Conservation (phyloP, 2,113 vertebrate species). For the Atlantisia rogersi region DNA sequence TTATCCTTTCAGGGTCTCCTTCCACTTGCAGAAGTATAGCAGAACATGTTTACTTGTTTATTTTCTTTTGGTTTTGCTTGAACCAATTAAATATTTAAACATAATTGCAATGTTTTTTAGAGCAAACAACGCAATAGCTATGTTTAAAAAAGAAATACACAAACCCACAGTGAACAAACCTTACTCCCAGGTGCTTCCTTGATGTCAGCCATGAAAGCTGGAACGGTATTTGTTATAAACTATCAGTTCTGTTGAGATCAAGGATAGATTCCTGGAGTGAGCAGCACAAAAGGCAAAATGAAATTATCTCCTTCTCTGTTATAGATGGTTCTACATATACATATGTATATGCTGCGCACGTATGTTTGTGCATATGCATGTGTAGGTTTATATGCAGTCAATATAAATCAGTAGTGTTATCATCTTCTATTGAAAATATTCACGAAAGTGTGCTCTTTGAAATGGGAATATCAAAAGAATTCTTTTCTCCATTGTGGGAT, state of each 20-base stretch:
- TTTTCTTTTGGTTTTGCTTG: slow-evolving; percentile 1
- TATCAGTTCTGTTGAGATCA: slow-evolving; percentile 64
- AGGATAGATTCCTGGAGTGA: slow-evolving; percentile 62
- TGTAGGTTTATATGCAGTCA: slow-evolving; percentile 30
- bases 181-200: slow-evolving; percentile 62
- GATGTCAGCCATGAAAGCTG: slow-evolving; percentile 52
- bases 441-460: slow-evolving; percentile 40
- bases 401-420: slow-evolving; percentile 1
- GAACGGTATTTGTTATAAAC: slow-evolving; percentile 64
- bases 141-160: slow-evolving; percentile 4
- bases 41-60: slow-evolving; percentile 13
- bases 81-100: slow-evolving; percentile 53
- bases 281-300: slow-evolving; percentile 49
- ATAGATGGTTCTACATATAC: slow-evolving; percentile 30
- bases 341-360: slow-evolving; percentile 49
- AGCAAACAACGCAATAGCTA: slow-evolving; percentile 9
- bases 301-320: slow-evolving; percentile 44
- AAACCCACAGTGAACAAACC: slow-evolving; percentile 26
- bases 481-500: background rate
- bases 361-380: slow-evolving; percentile 42
- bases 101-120: slow-evolving; percentile 49
- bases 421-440: slow-evolving; percentile 51
- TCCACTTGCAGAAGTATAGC: background rate
- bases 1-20: background rate
- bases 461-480: slow-evolving; percentile 50